Percentiles rank a stretch among this genome's conserved stretches.
Conservation (phyloP, 1,140 invertebrate species). For the Mesaphorura yosii region DNA sequence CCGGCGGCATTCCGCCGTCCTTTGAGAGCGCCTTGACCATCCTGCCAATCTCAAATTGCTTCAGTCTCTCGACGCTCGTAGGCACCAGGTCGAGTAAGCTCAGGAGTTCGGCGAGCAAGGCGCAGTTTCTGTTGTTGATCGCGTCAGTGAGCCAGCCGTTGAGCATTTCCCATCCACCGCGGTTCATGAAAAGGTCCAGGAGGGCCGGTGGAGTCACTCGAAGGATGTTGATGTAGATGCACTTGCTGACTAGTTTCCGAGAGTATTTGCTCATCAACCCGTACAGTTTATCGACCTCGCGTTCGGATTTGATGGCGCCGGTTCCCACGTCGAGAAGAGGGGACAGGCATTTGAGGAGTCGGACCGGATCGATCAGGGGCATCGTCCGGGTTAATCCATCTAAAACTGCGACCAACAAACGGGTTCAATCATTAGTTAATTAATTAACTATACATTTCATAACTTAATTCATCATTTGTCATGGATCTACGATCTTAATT, state of each 20-base stretch:
- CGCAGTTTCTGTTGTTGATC: conserved; percentile 67
- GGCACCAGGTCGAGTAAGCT: conserved; percentile 70
- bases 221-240: conserved; percentile 86
- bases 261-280: conserved; percentile 88
- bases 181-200: conserved; percentile 73
- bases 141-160: conserved; percentile 79
- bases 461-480: too few species aligned
- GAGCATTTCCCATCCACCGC: conserved; percentile 78
- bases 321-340: conserved; percentile 58
- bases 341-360: conserved; percentile 71
- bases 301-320: conserved; percentile 73
- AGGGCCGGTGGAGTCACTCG: conserved; percentile 74
- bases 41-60: conserved; percentile 81
- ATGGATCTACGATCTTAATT: too few species aligned
- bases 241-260: conserved; percentile 88
- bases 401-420: too few species aligned
- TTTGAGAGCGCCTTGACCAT: conserved; percentile 78
- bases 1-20: conserved; percentile 54
- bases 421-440: too few species aligned
- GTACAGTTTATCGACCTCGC: conserved; percentile 69
- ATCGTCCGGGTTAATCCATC: too few species aligned
- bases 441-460: too few species aligned
- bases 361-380: conserved; percentile 80
- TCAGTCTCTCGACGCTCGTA: conserved; percentile 74
- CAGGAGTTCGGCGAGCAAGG: conserved; percentile 70